These are phyloP conservation scores for Zelleria hepariella DNA, from an alignment of 2,888 invertebrate species.

Conservation along the genomic window DNA sequence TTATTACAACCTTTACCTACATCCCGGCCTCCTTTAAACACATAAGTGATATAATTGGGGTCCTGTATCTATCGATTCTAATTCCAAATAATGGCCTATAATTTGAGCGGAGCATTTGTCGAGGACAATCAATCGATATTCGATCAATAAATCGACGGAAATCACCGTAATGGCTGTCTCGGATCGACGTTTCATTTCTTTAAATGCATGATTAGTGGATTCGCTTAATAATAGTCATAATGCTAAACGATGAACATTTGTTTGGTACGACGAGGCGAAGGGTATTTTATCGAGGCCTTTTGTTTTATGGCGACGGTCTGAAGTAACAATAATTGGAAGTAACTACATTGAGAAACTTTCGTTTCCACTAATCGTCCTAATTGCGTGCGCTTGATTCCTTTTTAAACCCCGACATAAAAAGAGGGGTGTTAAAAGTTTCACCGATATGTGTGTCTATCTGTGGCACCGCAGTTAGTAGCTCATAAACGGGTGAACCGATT, in stretches of 20 bases:
- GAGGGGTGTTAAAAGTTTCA: too few relatives aligned
- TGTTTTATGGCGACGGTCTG: background rate
- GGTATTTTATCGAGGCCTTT: background rate
- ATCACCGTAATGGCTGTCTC: conserved; percentile 62
- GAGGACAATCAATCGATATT: conserved; percentile 65
- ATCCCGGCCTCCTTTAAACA: conserved; percentile 68
- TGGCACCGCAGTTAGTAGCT: too few relatives aligned
- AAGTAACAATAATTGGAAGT: background rate
- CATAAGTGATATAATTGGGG: conserved; percentile 72
- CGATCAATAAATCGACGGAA: conserved; percentile 71
- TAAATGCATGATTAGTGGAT: conserved; percentile 68
- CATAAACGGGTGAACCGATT: too few relatives aligned
- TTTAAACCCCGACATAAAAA: too few relatives aligned
- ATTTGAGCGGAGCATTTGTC: conserved; percentile 66
- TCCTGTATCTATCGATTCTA: conserved; percentile 69
- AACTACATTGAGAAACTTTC: background rate
- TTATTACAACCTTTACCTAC: conserved; percentile 42
- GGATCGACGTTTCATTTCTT: conserved; percentile 69
- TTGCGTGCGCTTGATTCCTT: background rate
- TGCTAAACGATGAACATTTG: conserved; percentile 54
- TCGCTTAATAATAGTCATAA: conserved; percentile 67
- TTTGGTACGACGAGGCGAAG: background rate
- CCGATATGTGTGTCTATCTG: too few relatives aligned
- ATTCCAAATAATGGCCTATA: conserved; percentile 68
- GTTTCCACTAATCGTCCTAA: background rate